Percentiles rank a stretch among this genome's conserved stretches.
Conservation (phyloP, 2,888 invertebrate genomes). For the Syrista parreyssii region DNA sequence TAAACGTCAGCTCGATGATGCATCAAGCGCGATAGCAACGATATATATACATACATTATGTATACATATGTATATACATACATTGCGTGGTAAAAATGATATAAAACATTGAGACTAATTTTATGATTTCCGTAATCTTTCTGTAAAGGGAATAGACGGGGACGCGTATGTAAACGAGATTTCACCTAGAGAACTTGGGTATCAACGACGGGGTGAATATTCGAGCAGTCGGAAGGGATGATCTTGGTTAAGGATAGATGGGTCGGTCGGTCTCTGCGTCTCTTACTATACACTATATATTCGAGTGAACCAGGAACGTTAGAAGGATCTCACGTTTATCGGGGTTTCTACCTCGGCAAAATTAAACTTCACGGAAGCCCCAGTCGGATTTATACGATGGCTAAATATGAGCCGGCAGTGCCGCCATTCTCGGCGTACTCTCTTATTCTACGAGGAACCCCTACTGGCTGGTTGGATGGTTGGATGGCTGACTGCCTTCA, state of each 20-base stretch:
- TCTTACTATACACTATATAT: background rate
- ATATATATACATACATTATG: background rate
- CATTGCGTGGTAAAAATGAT: background rate
- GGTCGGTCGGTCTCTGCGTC: background rate
- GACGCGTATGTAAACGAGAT: background rate
- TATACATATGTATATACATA: background rate
- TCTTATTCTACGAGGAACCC: conserved; percentile 5
- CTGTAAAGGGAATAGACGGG: background rate
- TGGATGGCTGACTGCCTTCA: background rate
- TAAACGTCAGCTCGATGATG: background rate
- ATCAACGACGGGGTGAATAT: background rate
- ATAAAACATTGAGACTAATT: background rate
- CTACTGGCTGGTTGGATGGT: background rate
- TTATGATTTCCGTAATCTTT: background rate
- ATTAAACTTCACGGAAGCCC: conserved; percentile 36
- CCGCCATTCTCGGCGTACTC: conserved; percentile 30
- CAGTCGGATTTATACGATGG: conserved; percentile 40
- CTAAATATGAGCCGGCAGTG: conserved; percentile 44
- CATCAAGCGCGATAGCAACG: background rate
- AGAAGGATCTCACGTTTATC: background rate
- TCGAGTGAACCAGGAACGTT: background rate
- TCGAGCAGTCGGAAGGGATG: background rate
- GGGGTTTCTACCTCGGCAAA: conserved; percentile 19
- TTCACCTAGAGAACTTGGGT: background rate
- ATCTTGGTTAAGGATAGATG: background rate